phyloP scores from a whole-genome alignment of 2,113 vertebrate species.

The Oxyura jamaicensis region DNA sequence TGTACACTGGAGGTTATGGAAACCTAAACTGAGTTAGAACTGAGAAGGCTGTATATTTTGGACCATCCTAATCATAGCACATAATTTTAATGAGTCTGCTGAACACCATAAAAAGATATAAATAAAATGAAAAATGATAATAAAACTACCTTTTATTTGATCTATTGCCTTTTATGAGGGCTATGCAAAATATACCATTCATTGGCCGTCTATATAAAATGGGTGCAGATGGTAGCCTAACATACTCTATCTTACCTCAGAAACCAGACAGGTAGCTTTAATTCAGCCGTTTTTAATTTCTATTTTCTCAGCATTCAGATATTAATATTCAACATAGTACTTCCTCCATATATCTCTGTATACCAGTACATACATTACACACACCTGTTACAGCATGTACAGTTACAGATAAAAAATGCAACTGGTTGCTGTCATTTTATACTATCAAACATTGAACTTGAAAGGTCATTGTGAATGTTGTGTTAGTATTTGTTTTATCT shows the following conservation, averaged over 20 bases:
- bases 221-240: background rate
- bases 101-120: background rate
- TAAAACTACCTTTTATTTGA: background rate
- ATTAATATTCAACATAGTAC: background rate
- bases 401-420: background rate
- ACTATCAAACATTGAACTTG: background rate
- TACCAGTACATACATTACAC: background rate
- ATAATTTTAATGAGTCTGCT: background rate
- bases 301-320: background rate
- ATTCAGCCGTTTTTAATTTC: background rate
- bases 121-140: background rate
- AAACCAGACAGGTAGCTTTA: background rate
- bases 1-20: background rate
- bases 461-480: accelerated
- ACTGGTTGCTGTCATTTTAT: background rate
- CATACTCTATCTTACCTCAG: background rate
- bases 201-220: background rate
- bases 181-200: background rate
- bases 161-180: background rate
- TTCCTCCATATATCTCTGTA: background rate
- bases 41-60: background rate
- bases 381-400: background rate
- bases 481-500: background rate
- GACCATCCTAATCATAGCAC: background rate
- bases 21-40: background rate